Conservation (phyloP, 2,113 vertebrate species). For the Epinephelus lanceolatus region DNA sequence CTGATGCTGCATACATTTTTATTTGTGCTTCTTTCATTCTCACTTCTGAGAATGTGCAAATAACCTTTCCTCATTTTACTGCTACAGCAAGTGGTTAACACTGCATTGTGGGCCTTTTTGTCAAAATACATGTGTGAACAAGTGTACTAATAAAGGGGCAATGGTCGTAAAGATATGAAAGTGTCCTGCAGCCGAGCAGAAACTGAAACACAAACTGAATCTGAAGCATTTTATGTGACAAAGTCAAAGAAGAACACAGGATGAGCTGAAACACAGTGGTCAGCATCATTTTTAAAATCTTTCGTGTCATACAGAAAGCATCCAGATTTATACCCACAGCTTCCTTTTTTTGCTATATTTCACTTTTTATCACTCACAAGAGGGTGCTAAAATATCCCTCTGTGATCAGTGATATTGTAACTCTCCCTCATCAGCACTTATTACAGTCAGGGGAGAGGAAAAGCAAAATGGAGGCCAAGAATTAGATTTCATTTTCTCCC, state of each 20-base stretch:
- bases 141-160: background rate
- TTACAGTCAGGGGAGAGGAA: background rate
- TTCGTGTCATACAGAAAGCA: background rate
- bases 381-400: background rate
- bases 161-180: slow-evolving; percentile 26
- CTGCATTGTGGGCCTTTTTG: background rate
- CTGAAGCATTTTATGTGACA: background rate
- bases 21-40: background rate
- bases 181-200: background rate
- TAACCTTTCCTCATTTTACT: background rate
- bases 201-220: background rate
- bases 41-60: background rate
- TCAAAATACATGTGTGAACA: slow-evolving; percentile 28
- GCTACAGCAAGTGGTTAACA: background rate
- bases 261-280: background rate
- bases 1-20: background rate
- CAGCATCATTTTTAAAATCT: background rate
- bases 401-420: slow-evolving; percentile 8
- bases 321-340: background rate
- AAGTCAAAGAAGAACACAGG: background rate
- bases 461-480: slow-evolving; percentile 30
- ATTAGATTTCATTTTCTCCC: slow-evolving; percentile 25
- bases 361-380: background rate
- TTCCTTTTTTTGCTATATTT: background rate
- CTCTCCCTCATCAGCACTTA: slow-evolving; percentile 7